These are phyloP conservation scores for Lophotis ruficrista DNA, from an alignment of 2,113 vertebrate genomes.

Conservation along the genomic window DNA sequence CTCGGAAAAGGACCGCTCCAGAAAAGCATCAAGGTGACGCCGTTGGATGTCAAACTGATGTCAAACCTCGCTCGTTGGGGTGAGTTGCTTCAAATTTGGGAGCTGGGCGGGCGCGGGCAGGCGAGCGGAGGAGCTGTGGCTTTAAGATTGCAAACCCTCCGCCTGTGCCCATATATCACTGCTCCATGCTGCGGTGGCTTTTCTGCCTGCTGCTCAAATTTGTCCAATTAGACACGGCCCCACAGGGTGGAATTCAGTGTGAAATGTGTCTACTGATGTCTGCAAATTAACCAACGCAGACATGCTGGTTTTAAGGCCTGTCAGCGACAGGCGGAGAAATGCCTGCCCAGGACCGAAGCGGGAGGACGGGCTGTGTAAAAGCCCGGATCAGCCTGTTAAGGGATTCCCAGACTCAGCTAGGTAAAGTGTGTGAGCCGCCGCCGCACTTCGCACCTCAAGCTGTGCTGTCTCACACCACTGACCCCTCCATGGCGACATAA, in stretches of 20 bases:
- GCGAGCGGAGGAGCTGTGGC: constrained; percentile 25
- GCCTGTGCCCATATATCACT: constrained; percentile 83
- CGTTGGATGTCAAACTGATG: not conserved
- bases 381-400: constrained; percentile 58
- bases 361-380: constrained; percentile 27
- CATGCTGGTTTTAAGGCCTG: constrained; percentile 69
- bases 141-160: constrained; percentile 63
- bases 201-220: constrained; percentile 95
- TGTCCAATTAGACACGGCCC: constrained; percentile 96
- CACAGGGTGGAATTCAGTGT: constrained; percentile 87
- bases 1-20: not conserved
- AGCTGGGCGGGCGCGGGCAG: not conserved
- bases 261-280: constrained; percentile 86
- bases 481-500: constrained; percentile 81
- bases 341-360: constrained; percentile 46
- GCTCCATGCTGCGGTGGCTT: constrained; percentile 76
- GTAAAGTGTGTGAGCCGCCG: constrained; percentile 67
- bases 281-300: constrained; percentile 80
- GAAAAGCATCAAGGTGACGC: not conserved
- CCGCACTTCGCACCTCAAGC: constrained; percentile 76
- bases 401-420: constrained; percentile 66
- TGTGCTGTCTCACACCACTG: constrained; percentile 74
- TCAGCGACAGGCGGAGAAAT: constrained; percentile 65
- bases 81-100: not conserved
- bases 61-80: fast-evolving